Evolutionary conservation across 2,113 vertebrate species (phyloP).

Genomic region (Mirounga angustirostris): DNA sequence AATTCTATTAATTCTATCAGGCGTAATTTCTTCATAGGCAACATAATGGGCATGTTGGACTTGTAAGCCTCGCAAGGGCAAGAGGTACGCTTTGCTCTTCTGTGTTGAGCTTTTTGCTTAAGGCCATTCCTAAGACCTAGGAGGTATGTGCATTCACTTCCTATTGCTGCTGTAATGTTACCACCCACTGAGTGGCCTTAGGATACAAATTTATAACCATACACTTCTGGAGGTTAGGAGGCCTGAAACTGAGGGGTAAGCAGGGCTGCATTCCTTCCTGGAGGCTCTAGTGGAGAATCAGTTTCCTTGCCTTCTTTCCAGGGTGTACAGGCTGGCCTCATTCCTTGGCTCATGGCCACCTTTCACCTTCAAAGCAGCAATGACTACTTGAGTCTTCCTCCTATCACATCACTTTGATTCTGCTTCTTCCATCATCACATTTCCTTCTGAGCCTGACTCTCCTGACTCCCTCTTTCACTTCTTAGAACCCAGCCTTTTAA

Average conservation of each 20-base stretch:
- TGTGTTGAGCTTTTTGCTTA: background rate
- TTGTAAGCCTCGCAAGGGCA: background rate
- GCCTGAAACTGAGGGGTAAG: background rate
- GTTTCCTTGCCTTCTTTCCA: background rate
- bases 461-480: background rate
- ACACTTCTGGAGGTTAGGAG: background rate
- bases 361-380: background rate
- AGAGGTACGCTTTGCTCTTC: background rate
- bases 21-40: background rate
- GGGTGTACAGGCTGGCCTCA: background rate
- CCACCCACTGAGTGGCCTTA: background rate
- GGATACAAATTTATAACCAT: background rate
- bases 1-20: conserved; percentile 12
- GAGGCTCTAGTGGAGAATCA: background rate
- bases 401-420: background rate
- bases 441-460: background rate
- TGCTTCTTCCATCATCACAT: background rate
- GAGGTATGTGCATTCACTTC: background rate
- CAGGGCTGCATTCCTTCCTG: background rate
- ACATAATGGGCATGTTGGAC: background rate
- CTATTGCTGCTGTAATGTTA: background rate
- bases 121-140: background rate
- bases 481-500: background rate
- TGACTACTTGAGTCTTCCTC: background rate
- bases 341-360: background rate